phyloP scores from a whole-genome alignment of 1,140 invertebrate genomes.

The Latrodectus geometricus region DNA sequence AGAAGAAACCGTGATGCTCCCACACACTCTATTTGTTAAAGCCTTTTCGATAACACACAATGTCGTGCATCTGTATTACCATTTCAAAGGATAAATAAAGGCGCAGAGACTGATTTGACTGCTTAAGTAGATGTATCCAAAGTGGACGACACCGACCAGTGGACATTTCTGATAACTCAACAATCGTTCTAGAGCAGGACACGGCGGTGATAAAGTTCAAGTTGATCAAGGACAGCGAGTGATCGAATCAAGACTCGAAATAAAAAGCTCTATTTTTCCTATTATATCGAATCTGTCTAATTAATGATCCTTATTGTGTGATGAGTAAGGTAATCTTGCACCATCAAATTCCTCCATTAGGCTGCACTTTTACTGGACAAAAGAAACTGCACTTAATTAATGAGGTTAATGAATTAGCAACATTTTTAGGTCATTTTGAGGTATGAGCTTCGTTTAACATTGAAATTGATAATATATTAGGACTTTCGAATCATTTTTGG shows the following conservation, averaged over 20 bases:
- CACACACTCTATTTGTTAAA: constrained; percentile 18
- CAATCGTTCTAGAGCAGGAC: not conserved
- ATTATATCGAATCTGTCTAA: not conserved
- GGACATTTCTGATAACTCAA: not conserved
- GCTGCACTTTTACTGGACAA: not conserved
- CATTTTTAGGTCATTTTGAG: not conserved
- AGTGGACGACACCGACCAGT: constrained; percentile 4
- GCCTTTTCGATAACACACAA: constrained; percentile 14
- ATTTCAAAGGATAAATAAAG: constrained; percentile 7
- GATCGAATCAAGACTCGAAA: not conserved
- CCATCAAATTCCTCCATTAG: not conserved
- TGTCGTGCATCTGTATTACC: constrained; percentile 28
- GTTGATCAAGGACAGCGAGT: not conserved
- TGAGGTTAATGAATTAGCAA: constrained; percentile 9
- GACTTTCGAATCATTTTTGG: not conserved
- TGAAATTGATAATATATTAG: not conserved
- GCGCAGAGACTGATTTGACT: not conserved
- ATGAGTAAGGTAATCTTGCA: not conserved
- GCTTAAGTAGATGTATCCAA: not conserved
- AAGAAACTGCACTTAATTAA: constrained; percentile 9
- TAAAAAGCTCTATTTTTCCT: not conserved
- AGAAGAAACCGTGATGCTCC: constrained; percentile 13
- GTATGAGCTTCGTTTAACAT: not conserved
- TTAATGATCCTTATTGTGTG: not conserved
- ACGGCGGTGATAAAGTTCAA: not conserved